A percentile compares a stretch with the other conserved stretches of the same genome.
Evolutionary conservation across 2,888 invertebrate species (phyloP).

Genomic region (Standfussiana lucernea): DNA sequence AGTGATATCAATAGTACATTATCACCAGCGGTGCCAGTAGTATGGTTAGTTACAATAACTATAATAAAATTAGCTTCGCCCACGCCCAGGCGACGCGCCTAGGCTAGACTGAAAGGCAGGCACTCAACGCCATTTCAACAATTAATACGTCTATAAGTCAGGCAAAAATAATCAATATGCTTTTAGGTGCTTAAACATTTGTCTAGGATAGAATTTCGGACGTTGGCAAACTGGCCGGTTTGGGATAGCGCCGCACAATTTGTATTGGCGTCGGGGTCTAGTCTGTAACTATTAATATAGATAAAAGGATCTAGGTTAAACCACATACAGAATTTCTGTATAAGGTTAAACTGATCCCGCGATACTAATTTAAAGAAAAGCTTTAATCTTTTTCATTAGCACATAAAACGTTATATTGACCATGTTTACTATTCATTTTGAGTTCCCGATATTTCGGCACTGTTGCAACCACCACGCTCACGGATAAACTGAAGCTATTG

Average conservation of each 20-base stretch:
- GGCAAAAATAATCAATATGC: constrained; percentile 83
- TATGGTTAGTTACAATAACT: constrained; percentile 72
- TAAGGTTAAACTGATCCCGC: background rate
- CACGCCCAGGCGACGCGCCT: constrained; percentile 72
- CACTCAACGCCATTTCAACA: constrained; percentile 66
- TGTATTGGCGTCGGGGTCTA: constrained; percentile 28
- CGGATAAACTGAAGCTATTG: no score
- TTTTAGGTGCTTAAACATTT: constrained; percentile 76
- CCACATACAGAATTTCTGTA: constrained; percentile 9
- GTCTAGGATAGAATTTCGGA: constrained; percentile 71
- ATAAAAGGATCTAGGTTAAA: background rate
- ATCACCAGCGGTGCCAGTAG: constrained; percentile 70
- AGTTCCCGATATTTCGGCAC: no score
- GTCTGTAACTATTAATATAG: constrained; percentile 5
- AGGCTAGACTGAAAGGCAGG: constrained; percentile 71
- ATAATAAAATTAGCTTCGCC: constrained; percentile 73
- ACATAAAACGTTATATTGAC: no score
- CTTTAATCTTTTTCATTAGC: constrained; percentile 26
- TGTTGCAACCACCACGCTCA: no score
- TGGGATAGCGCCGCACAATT: constrained; percentile 40
- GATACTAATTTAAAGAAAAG: constrained; percentile 10
- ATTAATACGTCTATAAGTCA: constrained; percentile 76
- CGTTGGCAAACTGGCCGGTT: constrained; percentile 54
- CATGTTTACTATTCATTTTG: no score
- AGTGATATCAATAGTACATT: constrained; percentile 71